Conservation (phyloP, 2,113 vertebrate genomes). For the Canis aureus region DNA sequence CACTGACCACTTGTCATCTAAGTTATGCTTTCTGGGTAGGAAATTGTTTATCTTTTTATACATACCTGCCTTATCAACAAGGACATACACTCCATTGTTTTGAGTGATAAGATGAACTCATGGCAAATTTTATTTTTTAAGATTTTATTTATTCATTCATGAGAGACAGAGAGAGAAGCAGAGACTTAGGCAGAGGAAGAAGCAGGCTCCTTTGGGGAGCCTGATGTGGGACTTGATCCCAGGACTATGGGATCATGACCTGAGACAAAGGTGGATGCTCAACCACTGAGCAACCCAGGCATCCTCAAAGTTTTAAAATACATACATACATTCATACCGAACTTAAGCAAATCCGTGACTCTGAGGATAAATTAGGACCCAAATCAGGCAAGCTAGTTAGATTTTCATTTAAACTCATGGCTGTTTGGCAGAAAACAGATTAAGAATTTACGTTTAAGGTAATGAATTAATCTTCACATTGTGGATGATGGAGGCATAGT, state of each 20-base stretch:
- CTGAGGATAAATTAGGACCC: background rate
- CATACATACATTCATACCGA: background rate
- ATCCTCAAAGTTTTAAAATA: background rate
- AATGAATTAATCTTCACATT: background rate
- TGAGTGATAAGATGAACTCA: background rate
- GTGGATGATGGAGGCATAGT: background rate
- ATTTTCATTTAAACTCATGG: background rate
- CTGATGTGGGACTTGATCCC: too few relatives aligned
- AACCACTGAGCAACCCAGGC: too few relatives aligned
- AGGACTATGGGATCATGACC: too few relatives aligned
- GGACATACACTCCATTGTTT: background rate
- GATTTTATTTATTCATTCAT: too few relatives aligned
- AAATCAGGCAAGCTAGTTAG: background rate
- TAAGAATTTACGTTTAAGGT: background rate
- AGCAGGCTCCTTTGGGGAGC: too few relatives aligned
- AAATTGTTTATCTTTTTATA: background rate
- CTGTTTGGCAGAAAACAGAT: constrained; percentile 5
- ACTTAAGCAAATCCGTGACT: background rate
- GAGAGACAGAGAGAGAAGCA: too few relatives aligned
- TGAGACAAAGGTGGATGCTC: too few relatives aligned
- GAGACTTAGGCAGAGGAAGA: too few relatives aligned
- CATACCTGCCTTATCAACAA: background rate
- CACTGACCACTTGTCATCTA: background rate
- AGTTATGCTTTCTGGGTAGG: background rate
- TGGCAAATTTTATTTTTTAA: background rate